Conservation (phyloP, 1,140 invertebrate genomes). For the Radopholus similis region DNA sequence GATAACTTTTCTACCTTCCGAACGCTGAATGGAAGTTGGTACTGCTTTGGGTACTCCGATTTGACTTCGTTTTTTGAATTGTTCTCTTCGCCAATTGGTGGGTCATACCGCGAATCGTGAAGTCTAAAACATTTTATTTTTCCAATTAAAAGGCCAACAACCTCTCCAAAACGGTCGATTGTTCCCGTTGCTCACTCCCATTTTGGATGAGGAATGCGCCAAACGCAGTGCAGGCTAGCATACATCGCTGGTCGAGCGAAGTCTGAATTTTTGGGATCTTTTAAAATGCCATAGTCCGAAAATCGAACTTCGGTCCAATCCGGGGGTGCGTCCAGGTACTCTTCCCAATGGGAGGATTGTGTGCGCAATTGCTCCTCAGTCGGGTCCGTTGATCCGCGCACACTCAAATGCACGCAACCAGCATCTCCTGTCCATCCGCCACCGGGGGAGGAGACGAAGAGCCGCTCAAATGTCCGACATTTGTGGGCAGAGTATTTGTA, state of each 20-base stretch:
- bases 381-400: too few relatives aligned
- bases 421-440: neutral
- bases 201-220: constrained; percentile 10
- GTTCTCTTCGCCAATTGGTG: too few relatives aligned
- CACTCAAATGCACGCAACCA: too few relatives aligned
- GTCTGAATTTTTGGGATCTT: neutral
- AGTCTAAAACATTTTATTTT: constrained; percentile 6
- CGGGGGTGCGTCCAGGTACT: neutral
- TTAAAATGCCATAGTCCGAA: neutral
- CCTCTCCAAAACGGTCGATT: neutral
- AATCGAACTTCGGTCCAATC: too few relatives aligned
- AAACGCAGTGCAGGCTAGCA: constrained; percentile 12
- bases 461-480: neutral
- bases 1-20: neutral
- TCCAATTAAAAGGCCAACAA: too few relatives aligned
- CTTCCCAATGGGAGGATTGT: constrained; percentile 13
- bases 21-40: constrained; percentile 8
- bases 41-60: neutral
- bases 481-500: neutral
- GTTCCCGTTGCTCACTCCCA: neutral
- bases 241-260: neutral
- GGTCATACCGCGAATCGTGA: neutral
- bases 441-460: neutral
- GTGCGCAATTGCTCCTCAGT: neutral
- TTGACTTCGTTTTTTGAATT: too few relatives aligned